A percentile compares a stretch with the other conserved stretches of the same genome.
Conservation (phyloP, 2,113 vertebrate genomes). For the Myiozetetes cayanensis region DNA sequence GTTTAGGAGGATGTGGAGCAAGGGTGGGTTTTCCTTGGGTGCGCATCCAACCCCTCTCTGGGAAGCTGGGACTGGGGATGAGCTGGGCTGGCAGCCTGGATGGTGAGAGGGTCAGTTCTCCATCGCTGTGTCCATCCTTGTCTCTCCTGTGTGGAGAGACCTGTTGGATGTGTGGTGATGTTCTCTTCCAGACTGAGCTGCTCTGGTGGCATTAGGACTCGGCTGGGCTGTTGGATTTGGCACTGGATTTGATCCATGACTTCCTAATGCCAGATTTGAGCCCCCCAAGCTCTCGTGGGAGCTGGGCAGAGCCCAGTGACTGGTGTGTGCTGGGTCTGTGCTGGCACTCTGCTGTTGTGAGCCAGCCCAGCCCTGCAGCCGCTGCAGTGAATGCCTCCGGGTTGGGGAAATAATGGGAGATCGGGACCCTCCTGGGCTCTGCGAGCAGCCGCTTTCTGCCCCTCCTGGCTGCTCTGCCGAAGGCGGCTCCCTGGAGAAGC, state of each 20-base stretch:
- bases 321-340: accelerated
- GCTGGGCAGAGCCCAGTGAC: background rate
- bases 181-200: background rate
- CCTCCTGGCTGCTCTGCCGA: background rate
- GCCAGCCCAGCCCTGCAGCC: background rate
- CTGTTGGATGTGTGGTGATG: background rate
- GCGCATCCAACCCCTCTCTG: background rate
- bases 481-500: accelerated
- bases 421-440: background rate
- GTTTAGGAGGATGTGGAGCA: background rate
- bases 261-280: background rate
- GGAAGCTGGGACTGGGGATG: background rate
- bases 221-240: background rate
- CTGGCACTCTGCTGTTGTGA: background rate
- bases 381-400: accelerated
- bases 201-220: accelerated
- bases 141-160: accelerated
- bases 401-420: background rate
- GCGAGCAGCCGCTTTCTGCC: background rate
- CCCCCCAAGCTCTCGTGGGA: accelerated
- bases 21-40: background rate
- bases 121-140: accelerated
- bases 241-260: accelerated
- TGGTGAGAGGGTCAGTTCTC: background rate
- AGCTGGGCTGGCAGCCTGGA: background rate